These are phyloP conservation scores for Lithophane semibrunnea DNA, from an alignment of 2,888 invertebrate species.

Conservation along the genomic window DNA sequence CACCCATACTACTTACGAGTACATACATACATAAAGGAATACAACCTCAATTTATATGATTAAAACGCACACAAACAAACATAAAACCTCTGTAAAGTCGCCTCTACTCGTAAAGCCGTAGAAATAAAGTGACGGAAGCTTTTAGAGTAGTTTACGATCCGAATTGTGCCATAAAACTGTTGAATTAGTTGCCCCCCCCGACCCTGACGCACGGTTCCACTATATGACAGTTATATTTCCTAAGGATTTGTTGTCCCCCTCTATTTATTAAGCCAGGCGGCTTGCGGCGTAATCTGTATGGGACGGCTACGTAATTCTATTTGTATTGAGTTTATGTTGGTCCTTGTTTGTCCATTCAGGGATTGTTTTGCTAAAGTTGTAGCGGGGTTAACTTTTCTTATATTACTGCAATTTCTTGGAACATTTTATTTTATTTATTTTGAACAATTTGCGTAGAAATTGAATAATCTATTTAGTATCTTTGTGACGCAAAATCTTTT, in stretches of 20 bases:
- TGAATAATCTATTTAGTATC: background rate
- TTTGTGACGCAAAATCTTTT: background rate
- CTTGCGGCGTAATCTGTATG: constrained; percentile 36
- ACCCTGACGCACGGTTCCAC: constrained; percentile 26
- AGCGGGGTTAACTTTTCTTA: constrained; percentile 5
- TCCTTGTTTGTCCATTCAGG: constrained; percentile 26
- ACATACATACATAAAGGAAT: background rate
- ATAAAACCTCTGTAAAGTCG: constrained; percentile 26
- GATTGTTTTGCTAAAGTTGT: constrained; percentile 8
- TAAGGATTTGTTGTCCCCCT: constrained; percentile 48
- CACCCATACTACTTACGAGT: background rate
- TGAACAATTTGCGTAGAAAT: background rate
- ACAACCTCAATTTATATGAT: constrained; percentile 44
- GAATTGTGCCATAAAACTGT: constrained; percentile 63
- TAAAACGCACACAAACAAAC: constrained; percentile 31
- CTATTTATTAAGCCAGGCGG: constrained; percentile 42
- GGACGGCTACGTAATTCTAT: constrained; percentile 40
- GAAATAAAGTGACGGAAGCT: constrained; percentile 64
- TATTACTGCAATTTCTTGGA: background rate
- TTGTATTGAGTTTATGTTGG: constrained; percentile 22
- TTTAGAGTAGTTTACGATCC: constrained; percentile 65
- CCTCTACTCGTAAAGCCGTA: constrained; percentile 47
- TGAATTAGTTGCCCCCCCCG: constrained; percentile 56
- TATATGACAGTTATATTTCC: constrained; percentile 63
- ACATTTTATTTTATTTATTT: no score